Percentiles rank a stretch among this genome's conserved stretches.
These are phyloP conservation scores for Larimichthys polyactis DNA, from an alignment of 2,113 vertebrate species.

Conservation along the genomic window DNA sequence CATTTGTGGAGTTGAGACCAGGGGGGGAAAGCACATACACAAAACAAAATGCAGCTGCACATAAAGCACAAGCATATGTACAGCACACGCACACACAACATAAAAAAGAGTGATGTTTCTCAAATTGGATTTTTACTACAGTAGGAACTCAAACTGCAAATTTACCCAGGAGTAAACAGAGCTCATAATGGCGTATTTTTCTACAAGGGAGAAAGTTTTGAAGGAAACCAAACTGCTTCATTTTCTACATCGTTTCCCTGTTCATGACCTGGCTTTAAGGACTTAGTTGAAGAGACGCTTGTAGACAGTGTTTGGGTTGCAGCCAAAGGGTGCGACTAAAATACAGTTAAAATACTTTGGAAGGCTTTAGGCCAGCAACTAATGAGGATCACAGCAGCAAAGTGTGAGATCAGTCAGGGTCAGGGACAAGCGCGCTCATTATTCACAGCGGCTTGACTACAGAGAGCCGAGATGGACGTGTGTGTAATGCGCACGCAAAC, in stretches of 20 bases:
- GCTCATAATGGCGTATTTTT: background rate
- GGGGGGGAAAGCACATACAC: background rate
- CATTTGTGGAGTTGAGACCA: constrained; percentile 8
- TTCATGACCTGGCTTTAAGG: constrained; percentile 34
- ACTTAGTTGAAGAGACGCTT: constrained; percentile 28
- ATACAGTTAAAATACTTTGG: constrained; percentile 17
- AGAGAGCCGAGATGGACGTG: constrained; percentile 8
- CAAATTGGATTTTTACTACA: constrained; percentile 22
- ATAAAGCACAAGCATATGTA: background rate
- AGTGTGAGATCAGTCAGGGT: constrained; percentile 55
- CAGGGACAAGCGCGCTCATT: constrained; percentile 55
- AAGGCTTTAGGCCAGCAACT: constrained; percentile 36
- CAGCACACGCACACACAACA: background rate
- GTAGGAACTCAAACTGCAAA: constrained; percentile 19
- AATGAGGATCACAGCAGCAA: constrained; percentile 51
- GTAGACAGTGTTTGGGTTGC: constrained; percentile 34
- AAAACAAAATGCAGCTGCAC: constrained; percentile 5
- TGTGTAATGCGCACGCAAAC: background rate
- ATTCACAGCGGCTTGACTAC: constrained; percentile 49
- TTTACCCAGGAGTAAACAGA: constrained; percentile 28
- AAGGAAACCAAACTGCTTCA: constrained; percentile 11
- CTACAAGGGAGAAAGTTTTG: background rate
- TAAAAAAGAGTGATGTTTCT: constrained; percentile 1
- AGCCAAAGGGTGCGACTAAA: constrained; percentile 40
- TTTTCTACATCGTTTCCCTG: background rate